These are phyloP conservation scores for Diglossa brunneiventris DNA, from an alignment of 2,113 vertebrate genomes.

Conservation along the genomic window DNA sequence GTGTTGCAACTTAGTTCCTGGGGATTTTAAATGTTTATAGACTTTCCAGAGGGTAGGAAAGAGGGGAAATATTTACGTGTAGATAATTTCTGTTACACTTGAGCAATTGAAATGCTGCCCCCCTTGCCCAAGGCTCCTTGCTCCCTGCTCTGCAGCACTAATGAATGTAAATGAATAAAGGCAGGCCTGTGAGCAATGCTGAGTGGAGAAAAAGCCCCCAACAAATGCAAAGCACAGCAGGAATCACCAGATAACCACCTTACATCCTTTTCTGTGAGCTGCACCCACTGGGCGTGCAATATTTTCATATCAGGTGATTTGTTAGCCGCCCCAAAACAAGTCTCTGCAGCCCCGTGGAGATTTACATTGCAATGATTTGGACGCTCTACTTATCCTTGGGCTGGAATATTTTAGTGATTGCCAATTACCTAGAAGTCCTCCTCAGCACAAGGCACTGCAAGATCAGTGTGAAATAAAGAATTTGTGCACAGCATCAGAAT, in stretches of 20 bases:
- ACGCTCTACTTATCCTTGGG: not conserved
- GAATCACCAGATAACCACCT: not conserved
- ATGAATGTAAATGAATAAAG: conserved; percentile 65
- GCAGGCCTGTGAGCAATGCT: not conserved
- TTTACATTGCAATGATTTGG: not conserved
- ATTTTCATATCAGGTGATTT: not conserved
- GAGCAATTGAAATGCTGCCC: conserved; percentile 36
- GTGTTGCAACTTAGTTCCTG: conserved; percentile 20
- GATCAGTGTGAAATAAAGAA: not conserved
- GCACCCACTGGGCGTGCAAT: not conserved
- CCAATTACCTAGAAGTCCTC: not conserved
- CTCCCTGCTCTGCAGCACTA: conserved; percentile 24
- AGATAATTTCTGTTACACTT: conserved; percentile 36
- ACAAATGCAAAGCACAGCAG: conserved; percentile 11
- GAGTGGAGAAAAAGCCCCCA: not conserved
- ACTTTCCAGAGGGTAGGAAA: conserved; percentile 60
- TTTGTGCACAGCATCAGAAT: not conserved
- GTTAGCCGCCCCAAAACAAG: not conserved
- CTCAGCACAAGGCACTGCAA: not conserved
- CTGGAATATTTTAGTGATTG: not conserved
- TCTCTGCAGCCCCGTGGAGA: not conserved
- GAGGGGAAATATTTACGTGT: conserved; percentile 52
- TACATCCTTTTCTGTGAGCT: not conserved
- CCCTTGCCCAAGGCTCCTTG: conserved; percentile 31
- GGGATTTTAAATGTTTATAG: conserved; percentile 55